Base-by-base conservation (phyloP, 2,888 invertebrate species). In the Sepiola atlantica region DNA sequence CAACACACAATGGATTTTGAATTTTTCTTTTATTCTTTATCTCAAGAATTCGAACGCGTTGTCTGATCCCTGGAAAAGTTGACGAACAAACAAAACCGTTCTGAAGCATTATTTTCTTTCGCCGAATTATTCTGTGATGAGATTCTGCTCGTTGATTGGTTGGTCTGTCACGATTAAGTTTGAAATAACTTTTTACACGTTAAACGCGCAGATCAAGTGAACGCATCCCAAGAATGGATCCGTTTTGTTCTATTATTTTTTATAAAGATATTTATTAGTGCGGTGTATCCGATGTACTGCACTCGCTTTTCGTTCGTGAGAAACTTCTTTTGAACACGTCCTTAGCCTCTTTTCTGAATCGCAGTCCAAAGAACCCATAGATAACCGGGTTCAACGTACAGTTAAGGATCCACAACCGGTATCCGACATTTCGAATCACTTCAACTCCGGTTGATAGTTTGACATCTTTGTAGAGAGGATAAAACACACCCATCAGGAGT, bases 351-450 rank as follows among this genome's bases (percentile, higher is more conserved):
- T 54, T 28, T n/a, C 92, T 45, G 16, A 92, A 92, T n/a, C 92
- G 92, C 12, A 28, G 14, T 18, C 55, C 55, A n/a, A 92, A 92
- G 24, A 92, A 92, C 28, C 92, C 92, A 20, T 92, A 92, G n/a
- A 92, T 55, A 0, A 92, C 55, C 8, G 92, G 92, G 45, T 92
- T 92, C 92, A 92, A 18, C 24, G 92, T 92, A 55, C 92, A 35
- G 45, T 92, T 92, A 4, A 92, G 55, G n/a, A 92, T 92, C 92
- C 92, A 92, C 92, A 92, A 54, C 55, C 92, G 54, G 55, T n/a
- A 45, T 10, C 24, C 54, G 18, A 92, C 92, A 12, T 92, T 45
- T 24, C 92, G 28, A 28, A 92, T 3, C 20, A 21, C 35, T 45
- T 92, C 92, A 6, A 10, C 21, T 20, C 18, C n/a, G 0, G 18